Evolutionary conservation across 2,797 vertebrate genomes (phyloP), one percentile per base, ranked within the genome.

Genomic region (Morus bassanus): DNA sequence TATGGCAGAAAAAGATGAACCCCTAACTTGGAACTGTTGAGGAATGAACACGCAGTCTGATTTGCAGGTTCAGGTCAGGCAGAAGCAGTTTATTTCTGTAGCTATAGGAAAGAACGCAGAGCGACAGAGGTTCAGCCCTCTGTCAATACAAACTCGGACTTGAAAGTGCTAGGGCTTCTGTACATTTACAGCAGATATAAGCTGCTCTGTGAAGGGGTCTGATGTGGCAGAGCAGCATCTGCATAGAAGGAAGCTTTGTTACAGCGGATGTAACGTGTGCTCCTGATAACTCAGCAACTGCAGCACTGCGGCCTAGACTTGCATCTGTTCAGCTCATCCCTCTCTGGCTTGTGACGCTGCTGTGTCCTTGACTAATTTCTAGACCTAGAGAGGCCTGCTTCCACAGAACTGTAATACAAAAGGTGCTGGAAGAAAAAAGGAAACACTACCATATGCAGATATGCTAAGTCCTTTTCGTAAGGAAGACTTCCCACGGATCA

Each of bases 211-310:
- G 74, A 41, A 76, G 80, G 65, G 77, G 14, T 31, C 28, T 61
- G 73, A 25, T 51, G 13, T 0, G 13, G 41, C 74, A 70, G 74
- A 91, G 84, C 51, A 89, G 60, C 48, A 25, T 30, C 50, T 82
- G 59, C 74, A 27, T 6, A n/a, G 64, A 54, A 50, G 61, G 53
- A 68, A 79, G 43, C n/a, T 86, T 65, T 74, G 27, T 39, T 74
- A 50, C 28, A 73, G 54, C 0, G 1, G 45, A n/a, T 63, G 33
- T 28, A 46, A 61, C 0, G 0, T 28, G 28, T 27, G 33, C 69
- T 46, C 72, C 57, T 74, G 43, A 1, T 85, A 89, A 70, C 50
- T 63, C 11, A 2, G 45, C 16, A 17, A 41, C 64, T 70, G 68
- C 72, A 59, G 48, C n/a, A 7, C 68, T 39, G 43, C 2, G 3